Evolutionary conservation across 92 coral and sea anemone genomes (phyloP).

Genomic region (Heteractis magnifica): DNA sequence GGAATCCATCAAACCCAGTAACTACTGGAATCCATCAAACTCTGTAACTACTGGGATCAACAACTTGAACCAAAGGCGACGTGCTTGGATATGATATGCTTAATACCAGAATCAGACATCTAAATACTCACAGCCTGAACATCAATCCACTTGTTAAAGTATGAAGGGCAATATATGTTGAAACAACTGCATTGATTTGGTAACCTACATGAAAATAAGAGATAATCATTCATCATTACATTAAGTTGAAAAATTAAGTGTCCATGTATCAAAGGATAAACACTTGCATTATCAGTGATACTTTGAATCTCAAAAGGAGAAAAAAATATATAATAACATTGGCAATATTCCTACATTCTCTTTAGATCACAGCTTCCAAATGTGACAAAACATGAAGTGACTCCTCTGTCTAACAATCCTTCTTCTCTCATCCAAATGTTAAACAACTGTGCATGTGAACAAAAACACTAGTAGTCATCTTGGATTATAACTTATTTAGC

Average conservation of each 20-base stretch:
- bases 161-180: conserved; percentile 31
- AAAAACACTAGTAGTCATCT: no score
- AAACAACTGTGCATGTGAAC: conserved; percentile 12
- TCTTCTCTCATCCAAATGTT: conserved; percentile 37
- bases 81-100: no score
- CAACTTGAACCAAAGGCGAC: no score
- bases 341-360: conserved; percentile 35
- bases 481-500: not conserved
- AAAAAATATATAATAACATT: not conserved
- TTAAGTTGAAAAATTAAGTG: not conserved
- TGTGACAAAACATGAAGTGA: conserved; percentile 50
- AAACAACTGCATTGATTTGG: conserved; percentile 42
- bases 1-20: no score
- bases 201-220: conserved; percentile 19
- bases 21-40: no score
- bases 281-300: no score
- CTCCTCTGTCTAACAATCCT: conserved; percentile 29
- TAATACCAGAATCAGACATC: no score
- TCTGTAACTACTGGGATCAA: no score
- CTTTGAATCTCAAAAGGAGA: not conserved
- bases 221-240: not conserved
- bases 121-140: conserved; percentile 27
- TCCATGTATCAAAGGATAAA: not conserved
- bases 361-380: conserved; percentile 60
- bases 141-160: conserved; percentile 46